Evolutionary conservation across 2,888 invertebrate species (phyloP).

Genomic region (Cremastinae sp.): DNA sequence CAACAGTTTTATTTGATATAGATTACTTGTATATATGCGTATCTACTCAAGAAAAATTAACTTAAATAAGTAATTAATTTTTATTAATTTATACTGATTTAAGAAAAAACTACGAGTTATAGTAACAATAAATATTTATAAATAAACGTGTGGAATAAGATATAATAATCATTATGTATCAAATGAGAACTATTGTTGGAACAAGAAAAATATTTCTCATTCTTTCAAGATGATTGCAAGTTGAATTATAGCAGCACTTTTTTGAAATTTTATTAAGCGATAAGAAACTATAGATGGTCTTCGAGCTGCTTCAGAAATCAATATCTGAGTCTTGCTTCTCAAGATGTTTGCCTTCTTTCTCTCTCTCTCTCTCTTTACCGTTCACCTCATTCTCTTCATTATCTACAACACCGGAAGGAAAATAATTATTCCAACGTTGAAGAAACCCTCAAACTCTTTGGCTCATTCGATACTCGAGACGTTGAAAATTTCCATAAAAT

Average conservation of each 20-base stretch:
- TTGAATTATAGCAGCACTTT: neutral
- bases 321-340: constrained; percentile 45
- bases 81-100: too few relatives aligned
- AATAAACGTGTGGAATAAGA: too few relatives aligned
- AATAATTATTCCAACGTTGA: constrained; percentile 57
- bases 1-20: too few relatives aligned
- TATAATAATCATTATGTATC: constrained; percentile 11
- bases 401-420: constrained; percentile 46
- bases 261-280: constrained; percentile 6
- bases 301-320: constrained; percentile 36
- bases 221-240: too few relatives aligned
- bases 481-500: constrained; percentile 69
- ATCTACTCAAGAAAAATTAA: too few relatives aligned
- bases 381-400: constrained; percentile 8
- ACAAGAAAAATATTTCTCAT: too few relatives aligned
- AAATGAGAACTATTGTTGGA: too few relatives aligned
- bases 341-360: constrained; percentile 35
- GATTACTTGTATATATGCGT: too few relatives aligned
- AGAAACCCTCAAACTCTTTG: constrained; percentile 54
- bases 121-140: too few relatives aligned
- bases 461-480: constrained; percentile 48
- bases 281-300: neutral
- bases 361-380: constrained; percentile 8
- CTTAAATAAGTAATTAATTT: too few relatives aligned
- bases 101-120: too few relatives aligned